phyloP scores from a whole-genome alignment of 1,140 invertebrate genomes.

The Coptotermes formosanus region DNA sequence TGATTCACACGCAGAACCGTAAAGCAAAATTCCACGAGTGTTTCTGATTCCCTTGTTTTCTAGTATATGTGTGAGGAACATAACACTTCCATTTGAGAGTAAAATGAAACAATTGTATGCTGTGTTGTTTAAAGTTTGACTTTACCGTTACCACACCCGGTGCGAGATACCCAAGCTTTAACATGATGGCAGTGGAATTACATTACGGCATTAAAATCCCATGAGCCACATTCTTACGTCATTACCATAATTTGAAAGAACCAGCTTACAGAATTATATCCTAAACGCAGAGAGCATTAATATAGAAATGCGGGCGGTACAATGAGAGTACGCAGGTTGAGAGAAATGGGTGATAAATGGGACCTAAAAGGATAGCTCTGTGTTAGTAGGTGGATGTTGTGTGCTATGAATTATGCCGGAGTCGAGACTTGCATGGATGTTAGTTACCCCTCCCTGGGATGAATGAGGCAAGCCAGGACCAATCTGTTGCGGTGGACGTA shows the following conservation, averaged over 20 bases:
- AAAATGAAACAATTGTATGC: not conserved
- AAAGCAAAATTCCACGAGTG: too few species aligned
- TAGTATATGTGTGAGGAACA: not conserved
- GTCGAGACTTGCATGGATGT: not conserved
- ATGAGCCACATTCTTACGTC: not conserved
- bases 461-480: not conserved
- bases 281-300: not conserved
- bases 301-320: not conserved
- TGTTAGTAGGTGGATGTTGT: not conserved
- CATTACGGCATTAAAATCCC: not conserved
- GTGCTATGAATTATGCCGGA: not conserved
- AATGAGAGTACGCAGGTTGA: not conserved
- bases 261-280: not conserved
- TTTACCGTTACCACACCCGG: too few species aligned
- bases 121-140: too few species aligned
- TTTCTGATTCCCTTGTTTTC: too few species aligned
- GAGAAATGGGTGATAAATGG: not conserved
- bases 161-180: not conserved
- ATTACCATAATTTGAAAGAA: not conserved
- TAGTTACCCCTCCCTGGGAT: not conserved
- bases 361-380: not conserved
- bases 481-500: not conserved
- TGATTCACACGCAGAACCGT: too few species aligned
- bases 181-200: not conserved
- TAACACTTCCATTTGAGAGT: not conserved